Conservation (phyloP, 2,113 vertebrate genomes). For the Machaerirhynchus nigripectus region DNA sequence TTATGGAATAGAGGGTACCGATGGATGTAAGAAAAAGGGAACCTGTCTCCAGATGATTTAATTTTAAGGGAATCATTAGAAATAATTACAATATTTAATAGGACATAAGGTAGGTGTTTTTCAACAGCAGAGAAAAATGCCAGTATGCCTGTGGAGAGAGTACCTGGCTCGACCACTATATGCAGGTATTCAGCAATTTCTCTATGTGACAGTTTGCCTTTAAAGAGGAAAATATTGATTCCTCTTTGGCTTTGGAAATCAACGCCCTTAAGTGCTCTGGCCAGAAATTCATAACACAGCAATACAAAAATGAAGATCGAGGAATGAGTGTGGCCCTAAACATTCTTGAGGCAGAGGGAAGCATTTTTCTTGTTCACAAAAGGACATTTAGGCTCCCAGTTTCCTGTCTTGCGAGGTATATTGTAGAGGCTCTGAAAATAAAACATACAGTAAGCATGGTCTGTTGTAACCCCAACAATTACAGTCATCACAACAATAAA, state of each 20-base stretch:
- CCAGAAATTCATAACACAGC: slow-evolving; percentile 19
- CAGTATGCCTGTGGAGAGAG: not conserved
- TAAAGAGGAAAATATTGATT: slow-evolving; percentile 58
- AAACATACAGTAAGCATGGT: slow-evolving; percentile 35
- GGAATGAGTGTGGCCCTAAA: slow-evolving; percentile 15
- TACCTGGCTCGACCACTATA: not conserved
- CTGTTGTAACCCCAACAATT: slow-evolving; percentile 57
- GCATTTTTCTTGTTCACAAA: slow-evolving; percentile 32
- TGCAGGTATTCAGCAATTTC: slow-evolving; percentile 16
- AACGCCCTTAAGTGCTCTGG: slow-evolving; percentile 37
- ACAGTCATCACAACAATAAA: slow-evolving; percentile 66
- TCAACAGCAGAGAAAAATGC: not conserved
- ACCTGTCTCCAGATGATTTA: not conserved
- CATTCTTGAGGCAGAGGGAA: not conserved
- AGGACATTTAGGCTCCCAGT: not conserved
- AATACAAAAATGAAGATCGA: slow-evolving; percentile 34
- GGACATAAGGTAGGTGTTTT: not conserved
- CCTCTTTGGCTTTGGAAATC: slow-evolving; percentile 32
- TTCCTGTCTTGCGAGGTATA: slow-evolving; percentile 42
- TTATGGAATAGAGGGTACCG: not conserved
- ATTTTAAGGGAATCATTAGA: not conserved
- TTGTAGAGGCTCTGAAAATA: slow-evolving; percentile 44
- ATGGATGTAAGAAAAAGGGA: not conserved
- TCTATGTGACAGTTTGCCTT: slow-evolving; percentile 34
- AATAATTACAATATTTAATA: not conserved